These are phyloP conservation scores for Eristalis arbustorum DNA, from an alignment of 2,888 invertebrate genomes.

Conservation along the genomic window DNA sequence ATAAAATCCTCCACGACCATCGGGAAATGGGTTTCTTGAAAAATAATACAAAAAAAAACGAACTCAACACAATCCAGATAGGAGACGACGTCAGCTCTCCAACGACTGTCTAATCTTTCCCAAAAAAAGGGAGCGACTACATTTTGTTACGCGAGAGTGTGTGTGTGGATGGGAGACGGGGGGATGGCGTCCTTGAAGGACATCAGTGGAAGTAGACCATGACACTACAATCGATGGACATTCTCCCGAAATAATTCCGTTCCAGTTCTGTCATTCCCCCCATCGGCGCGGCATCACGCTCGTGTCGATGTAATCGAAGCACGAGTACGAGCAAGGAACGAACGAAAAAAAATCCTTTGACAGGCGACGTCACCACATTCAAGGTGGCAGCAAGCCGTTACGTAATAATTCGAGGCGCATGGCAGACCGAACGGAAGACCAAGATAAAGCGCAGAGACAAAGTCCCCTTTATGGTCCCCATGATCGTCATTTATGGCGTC, in stretches of 20 bases:
- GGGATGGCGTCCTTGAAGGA: not conserved
- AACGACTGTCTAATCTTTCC: not conserved
- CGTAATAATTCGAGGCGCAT: not conserved
- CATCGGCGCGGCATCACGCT: not conserved
- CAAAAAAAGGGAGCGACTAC: not conserved
- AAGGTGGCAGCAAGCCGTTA: not conserved
- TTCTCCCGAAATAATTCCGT: not conserved
- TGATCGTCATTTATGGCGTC: slow-evolving; percentile 37
- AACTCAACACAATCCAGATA: slow-evolving; percentile 45
- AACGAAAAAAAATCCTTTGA: not conserved
- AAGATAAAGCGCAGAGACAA: slow-evolving; percentile 32
- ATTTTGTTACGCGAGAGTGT: not conserved
- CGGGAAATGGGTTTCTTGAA: slow-evolving; percentile 22
- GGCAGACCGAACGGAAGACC: not conserved
- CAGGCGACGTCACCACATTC: not conserved
- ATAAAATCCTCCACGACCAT: slow-evolving; percentile 26
- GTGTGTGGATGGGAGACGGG: not conserved
- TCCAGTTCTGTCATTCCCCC: not conserved
- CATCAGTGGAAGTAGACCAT: not conserved
- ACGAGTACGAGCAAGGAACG: not conserved
- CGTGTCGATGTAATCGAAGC: not conserved
- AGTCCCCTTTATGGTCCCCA: slow-evolving; percentile 26
- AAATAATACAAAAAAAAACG: not conserved
- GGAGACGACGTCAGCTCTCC: slow-evolving; percentile 13
- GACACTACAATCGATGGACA: not conserved